Evolutionary conservation across 2,888 invertebrate species (phyloP), one percentile per base, ranked within the genome.

Genomic region (Plagodis dolabraria): DNA sequence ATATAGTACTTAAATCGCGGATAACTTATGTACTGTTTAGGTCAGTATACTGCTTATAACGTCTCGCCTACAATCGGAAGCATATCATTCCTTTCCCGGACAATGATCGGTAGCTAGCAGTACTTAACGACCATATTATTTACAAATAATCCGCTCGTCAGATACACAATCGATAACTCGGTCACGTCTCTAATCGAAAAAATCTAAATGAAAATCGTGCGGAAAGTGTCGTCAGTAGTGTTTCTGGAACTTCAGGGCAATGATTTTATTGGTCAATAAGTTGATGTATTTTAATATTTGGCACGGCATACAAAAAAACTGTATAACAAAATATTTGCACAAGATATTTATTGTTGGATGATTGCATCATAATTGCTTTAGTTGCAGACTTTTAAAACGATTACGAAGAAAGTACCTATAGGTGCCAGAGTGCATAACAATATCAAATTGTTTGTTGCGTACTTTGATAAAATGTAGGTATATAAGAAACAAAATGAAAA

Each of bases 181-280:
- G 84, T 87, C 89, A 90, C 89, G 91, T 86, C 76, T 76, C 75
- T 72, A 70, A 74, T 79, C 72, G 80, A 86, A 86, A 86, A 85
- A 87, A 82, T 61, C 48, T 12, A 60, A 83, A 69, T 70, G 67
- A 75, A 76, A 85, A 72, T 89, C 91, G 89, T 89, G 90, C 89
- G 86, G 83, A 85, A 85, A 83, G 76, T 78, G 76, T 77, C 78
- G 83, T 79, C 75, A 77, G 79, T 82, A 42, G 12, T 51, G 47
- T 56, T 48, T 54, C 35, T 43, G 60, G 44, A 62, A 66, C 63
- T 72, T 35, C 2, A 10, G 2, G 40, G 5, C 8, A 7, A 40
- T 40, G 10, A 10, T 5, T 40, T 8, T 40, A 40, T 40, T 40
- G 2, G 5, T 36, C 36, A 22, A 22, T 22, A 22, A 22, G 22